phyloP scores from a whole-genome alignment of 2,113 vertebrate species.

The Brachypodius melanocephalos region DNA sequence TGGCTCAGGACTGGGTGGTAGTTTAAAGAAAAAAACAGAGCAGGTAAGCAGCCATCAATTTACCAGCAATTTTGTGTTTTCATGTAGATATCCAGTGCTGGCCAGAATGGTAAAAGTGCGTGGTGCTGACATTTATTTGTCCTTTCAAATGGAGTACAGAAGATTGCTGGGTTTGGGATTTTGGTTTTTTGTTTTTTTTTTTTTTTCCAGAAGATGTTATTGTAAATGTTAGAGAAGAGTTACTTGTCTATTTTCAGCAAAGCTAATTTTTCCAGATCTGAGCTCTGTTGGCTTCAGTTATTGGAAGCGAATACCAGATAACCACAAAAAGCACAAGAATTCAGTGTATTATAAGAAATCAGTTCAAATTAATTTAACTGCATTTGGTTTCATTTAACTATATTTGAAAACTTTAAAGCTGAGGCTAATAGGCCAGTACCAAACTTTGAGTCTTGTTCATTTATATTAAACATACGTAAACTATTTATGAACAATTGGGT shows the following conservation, averaged over 20 bases:
- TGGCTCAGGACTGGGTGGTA: neutral
- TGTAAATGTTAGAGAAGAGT: constrained; percentile 5
- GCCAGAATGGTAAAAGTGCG: neutral
- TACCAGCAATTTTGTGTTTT: neutral
- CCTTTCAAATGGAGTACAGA: neutral
- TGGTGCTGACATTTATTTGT: neutral
- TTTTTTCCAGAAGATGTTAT: neutral
- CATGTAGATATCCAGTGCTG: neutral
- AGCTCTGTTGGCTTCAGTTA: neutral
- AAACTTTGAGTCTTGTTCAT: neutral
- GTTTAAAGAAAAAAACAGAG: neutral
- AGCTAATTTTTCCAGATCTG: constrained; percentile 35
- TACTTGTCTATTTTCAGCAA: constrained; percentile 40
- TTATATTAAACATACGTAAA: neutral
- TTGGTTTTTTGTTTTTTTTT: too few relatives aligned
- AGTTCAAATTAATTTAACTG: neutral
- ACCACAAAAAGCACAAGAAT: constrained; percentile 55
- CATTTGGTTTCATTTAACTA: constrained; percentile 48
- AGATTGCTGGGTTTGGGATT: neutral
- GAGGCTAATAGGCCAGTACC: neutral
- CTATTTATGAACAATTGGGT: neutral
- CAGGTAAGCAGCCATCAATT: neutral
- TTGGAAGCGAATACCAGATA: constrained; percentile 22
- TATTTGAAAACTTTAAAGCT: constrained; percentile 32
- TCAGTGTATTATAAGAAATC: constrained; percentile 37